Evolutionary conservation across 2,797 vertebrate genomes (phyloP).

Genomic region (Rallus crepitans): DNA sequence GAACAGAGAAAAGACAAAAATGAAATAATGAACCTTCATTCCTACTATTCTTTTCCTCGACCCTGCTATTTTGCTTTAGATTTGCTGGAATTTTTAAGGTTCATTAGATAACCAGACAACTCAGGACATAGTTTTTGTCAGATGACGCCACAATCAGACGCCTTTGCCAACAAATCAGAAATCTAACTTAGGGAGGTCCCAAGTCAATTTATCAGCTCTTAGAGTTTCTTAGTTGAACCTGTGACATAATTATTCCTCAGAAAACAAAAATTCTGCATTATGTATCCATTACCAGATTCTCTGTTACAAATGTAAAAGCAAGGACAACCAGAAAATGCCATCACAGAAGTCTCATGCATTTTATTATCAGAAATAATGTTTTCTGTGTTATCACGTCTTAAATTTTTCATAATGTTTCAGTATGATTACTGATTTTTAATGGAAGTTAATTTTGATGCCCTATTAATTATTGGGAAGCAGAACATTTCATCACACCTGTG

Average conservation of each 20-base stretch:
- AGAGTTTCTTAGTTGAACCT: neutral
- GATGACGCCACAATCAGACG: neutral
- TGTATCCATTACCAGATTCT: neutral
- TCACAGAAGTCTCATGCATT: neutral
- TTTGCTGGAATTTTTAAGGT: neutral
- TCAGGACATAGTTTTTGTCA: neutral
- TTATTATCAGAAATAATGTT: neutral
- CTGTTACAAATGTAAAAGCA: neutral
- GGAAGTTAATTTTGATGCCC: neutral
- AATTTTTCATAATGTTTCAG: neutral
- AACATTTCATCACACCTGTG: constrained; percentile 23
- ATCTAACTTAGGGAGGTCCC: neutral
- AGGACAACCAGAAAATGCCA: neutral
- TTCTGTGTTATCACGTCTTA: neutral
- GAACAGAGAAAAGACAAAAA: neutral
- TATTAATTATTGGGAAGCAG: neutral
- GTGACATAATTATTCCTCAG: neutral
- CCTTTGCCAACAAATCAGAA: neutral
- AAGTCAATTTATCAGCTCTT: neutral
- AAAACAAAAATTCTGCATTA: neutral
- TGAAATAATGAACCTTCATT: neutral
- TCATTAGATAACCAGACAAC: neutral
- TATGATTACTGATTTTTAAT: neutral
- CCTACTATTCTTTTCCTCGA: neutral
- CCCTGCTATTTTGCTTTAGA: neutral